Evolutionary conservation across 2,797 vertebrate genomes (phyloP), one percentile per base, ranked within the genome.

Genomic region (Peromyscus aztecus): DNA sequence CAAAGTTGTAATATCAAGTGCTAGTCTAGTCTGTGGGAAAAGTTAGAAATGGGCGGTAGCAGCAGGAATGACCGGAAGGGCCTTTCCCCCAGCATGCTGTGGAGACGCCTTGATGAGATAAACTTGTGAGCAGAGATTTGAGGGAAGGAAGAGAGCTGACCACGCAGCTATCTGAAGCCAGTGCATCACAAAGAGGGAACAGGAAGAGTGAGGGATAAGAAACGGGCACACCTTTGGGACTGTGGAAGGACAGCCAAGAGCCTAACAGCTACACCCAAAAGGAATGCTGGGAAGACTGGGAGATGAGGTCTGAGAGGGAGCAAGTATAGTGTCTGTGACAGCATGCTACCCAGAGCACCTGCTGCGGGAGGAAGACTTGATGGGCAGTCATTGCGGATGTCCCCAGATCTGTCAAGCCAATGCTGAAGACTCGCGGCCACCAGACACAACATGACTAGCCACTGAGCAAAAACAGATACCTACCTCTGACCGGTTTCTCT

Each of bases 161-260:
- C 59, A 2, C 1, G 2, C 21, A 23, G 73, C 1, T 24, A 19
- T 31, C 46, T 27, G 40, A 29, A 52, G 27, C 27, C 65, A 76
- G 37, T 3, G 5, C 2, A 12, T 61, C 37, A 23, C n/a, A 21
- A 2, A 4, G 37, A 63, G 24, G 55, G 23, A 34, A 2, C 8
- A 65, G 13, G 55, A 49, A 11, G 4, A 3, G 6, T 2, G 9
- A 37, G 4, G 6, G n/a, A 19, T 52, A 34, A 0, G 0, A 81
- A 65, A 24, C 46, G 0, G 19, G 16, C 16, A 10, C 1, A 0
- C 0, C 4, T 16, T 6, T 11, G 8, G 61, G 73, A 19, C 40
- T 13, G 4, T 1, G 21, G 69, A 92, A 46, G 65, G 29, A 27
- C 43, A 31, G 78, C 59, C 6, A 37, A 34, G 46, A 63, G 23